These are phyloP conservation scores for Andrena minutula DNA, from an alignment of 2,888 invertebrate genomes.

Conservation along the genomic window DNA sequence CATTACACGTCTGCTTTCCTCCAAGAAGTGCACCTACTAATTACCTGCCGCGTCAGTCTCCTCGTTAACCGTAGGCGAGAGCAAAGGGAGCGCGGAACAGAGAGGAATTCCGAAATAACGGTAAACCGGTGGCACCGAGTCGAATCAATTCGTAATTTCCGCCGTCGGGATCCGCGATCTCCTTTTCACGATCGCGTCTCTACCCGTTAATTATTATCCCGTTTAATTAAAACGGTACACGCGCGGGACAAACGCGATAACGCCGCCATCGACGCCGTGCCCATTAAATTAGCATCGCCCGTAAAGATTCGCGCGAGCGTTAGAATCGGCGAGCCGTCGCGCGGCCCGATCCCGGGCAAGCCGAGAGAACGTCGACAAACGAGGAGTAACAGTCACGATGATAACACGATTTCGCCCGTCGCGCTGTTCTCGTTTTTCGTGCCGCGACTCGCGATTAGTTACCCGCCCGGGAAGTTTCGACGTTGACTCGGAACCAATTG, in stretches of 20 bases:
- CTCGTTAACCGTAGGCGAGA: conserved; percentile 66
- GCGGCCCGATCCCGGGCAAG: neutral
- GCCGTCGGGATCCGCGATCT: conserved; percentile 10
- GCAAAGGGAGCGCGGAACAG: conserved; percentile 45
- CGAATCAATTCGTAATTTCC: conserved; percentile 37
- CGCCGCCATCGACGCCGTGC: neutral
- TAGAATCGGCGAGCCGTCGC: neutral
- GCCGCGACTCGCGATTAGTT: conserved; percentile 65
- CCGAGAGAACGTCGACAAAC: conserved; percentile 2
- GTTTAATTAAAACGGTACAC: conserved; percentile 10
- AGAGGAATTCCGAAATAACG: conserved; percentile 47
- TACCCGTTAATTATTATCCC: conserved; percentile 18
- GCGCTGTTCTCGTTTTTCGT: conserved; percentile 27
- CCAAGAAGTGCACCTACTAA: conserved; percentile 72
- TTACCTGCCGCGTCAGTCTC: conserved; percentile 70
- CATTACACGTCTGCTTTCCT: conserved; percentile 71
- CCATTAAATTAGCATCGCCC: neutral
- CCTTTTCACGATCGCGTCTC: neutral
- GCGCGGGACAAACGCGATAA: neutral
- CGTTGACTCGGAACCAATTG: conserved; percentile 69
- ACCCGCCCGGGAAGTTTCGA: conserved; percentile 47
- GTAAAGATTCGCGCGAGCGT: neutral
- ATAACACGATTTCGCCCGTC: conserved; percentile 29
- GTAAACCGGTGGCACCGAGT: conserved; percentile 36
- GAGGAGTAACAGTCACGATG: conserved; percentile 14